These are phyloP conservation scores for Idaea dimidiata DNA, from an alignment of 2,888 invertebrate genomes.

Conservation along the genomic window DNA sequence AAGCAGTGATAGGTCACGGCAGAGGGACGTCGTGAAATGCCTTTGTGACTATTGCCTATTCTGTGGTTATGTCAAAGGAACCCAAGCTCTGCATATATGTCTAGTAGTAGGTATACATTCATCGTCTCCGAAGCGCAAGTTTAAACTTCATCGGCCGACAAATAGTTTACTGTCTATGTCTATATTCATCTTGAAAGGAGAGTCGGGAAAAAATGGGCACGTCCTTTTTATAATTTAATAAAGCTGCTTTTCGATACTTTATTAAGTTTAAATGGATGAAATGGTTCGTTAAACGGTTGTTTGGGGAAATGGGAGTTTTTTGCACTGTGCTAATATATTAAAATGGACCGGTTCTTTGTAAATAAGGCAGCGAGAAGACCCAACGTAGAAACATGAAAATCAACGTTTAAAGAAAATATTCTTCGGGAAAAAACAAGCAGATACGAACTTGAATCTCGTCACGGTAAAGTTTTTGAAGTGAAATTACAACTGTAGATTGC, in stretches of 20 bases:
- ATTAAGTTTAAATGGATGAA: slow-evolving; percentile 69
- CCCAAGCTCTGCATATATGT: no score
- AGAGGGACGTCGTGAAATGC: no score
- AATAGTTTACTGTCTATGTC: not conserved
- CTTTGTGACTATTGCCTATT: no score
- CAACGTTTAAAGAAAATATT: slow-evolving; percentile 15
- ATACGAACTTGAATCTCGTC: no score
- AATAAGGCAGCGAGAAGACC: slow-evolving; percentile 17
- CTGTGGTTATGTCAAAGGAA: no score
- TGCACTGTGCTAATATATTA: slow-evolving; percentile 24
- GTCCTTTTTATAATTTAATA: slow-evolving; percentile 62
- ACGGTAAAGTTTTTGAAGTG: no score
- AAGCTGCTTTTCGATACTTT: slow-evolving; percentile 70
- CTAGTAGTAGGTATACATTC: not conserved
- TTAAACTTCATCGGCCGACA: not conserved
- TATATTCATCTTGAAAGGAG: slow-evolving; percentile 33
- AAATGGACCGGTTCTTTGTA: slow-evolving; percentile 18
- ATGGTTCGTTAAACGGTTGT: slow-evolving; percentile 62
- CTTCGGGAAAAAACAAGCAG: slow-evolving; percentile 11
- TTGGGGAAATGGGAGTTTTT: slow-evolving; percentile 38
- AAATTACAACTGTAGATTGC: no score
- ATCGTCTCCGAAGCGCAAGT: not conserved
- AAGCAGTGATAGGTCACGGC: no score
- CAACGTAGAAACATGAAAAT: not conserved
- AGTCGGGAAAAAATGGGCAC: slow-evolving; percentile 41